Evolutionary conservation across 2,888 invertebrate genomes (phyloP).

Genomic region (Dryobota labecula): DNA sequence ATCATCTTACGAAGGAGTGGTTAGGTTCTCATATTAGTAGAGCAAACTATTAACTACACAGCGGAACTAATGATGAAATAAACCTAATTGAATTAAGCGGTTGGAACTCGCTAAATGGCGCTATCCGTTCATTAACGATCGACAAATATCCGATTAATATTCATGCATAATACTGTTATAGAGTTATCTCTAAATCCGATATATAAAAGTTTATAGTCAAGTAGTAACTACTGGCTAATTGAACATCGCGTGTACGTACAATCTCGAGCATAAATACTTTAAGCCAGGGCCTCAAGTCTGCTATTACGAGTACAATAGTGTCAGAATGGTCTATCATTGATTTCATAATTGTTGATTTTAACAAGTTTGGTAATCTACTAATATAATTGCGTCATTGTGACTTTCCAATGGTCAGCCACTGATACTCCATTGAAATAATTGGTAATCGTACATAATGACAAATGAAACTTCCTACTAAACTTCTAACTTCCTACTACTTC

Average conservation of each 20-base stretch:
- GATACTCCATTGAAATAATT: too few species aligned
- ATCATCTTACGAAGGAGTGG: background rate
- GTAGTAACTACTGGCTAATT: constrained; percentile 9
- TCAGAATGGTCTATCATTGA: too few species aligned
- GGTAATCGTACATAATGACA: too few species aligned
- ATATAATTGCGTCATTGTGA: too few species aligned
- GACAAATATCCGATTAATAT: constrained; percentile 23
- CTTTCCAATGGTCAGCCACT: too few species aligned
- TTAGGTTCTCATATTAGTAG: background rate
- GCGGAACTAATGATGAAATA: background rate
- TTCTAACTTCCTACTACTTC: too few species aligned
- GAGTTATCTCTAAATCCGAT: constrained; percentile 21
- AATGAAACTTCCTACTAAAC: too few species aligned
- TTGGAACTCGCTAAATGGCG: background rate
- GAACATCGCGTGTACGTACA: constrained; percentile 38
- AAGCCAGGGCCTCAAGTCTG: too few species aligned
- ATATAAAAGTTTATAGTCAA: constrained; percentile 29
- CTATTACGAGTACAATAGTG: too few species aligned
- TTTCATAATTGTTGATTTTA: too few species aligned
- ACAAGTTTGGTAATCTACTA: too few species aligned
- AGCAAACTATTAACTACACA: background rate
- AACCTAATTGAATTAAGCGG: constrained; percentile 8
- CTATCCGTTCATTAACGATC: constrained; percentile 10
- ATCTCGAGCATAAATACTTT: background rate
- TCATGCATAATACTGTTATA: constrained; percentile 21